Base-by-base conservation (phyloP, 2,113 vertebrate genomes). In the Arothron firmamentum region DNA sequence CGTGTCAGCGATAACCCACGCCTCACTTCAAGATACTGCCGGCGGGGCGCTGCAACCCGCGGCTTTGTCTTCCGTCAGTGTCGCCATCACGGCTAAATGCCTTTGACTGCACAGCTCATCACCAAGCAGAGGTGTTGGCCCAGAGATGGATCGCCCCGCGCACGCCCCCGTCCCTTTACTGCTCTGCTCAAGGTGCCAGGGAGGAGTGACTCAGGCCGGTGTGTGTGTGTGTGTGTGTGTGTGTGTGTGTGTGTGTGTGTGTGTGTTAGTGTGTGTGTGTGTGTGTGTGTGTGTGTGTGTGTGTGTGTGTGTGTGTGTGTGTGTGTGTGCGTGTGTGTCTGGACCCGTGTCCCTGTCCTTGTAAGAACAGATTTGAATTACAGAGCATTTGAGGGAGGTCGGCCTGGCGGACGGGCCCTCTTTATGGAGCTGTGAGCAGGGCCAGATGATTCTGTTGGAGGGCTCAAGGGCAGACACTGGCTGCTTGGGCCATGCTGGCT, bases 11-110 rank as follows among this genome's bases (percentile, higher is more conserved):
- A 95, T 93, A 95, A 91, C 86, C 87, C 78, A 5, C 80, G 84
- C 89, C 89, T 91, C 91, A 85, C 73, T 84, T 79, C 62, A 31
- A 81, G 89, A 94, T 91, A 94, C 88, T 0, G 81, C 76, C 83
- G 62, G 73, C 57, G 34, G 67, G 80, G 72, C 48, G 51, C 18
- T 1, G 49, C 20, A 48, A 67, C 21, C 42, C 72, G 77, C 74
- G 80, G 81, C 85, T 91, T 94, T 93, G 92, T 91, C 89, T 94
- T 92, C 89, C 76, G 82, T 85, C 86, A 87, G 77, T 41, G 84
- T 83, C 86, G 65, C 86, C 71, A 43, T 80, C 71, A 47, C 58
- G 59, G 73, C 72, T 82, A 82, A 84, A 81, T 15, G 72, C 72
- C 78, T 71, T 56, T 61, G 74, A 81, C 78, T 48, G 72, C 59